Evolutionary conservation across 2,113 vertebrate genomes (phyloP).

Genomic region (Limanda limanda): DNA sequence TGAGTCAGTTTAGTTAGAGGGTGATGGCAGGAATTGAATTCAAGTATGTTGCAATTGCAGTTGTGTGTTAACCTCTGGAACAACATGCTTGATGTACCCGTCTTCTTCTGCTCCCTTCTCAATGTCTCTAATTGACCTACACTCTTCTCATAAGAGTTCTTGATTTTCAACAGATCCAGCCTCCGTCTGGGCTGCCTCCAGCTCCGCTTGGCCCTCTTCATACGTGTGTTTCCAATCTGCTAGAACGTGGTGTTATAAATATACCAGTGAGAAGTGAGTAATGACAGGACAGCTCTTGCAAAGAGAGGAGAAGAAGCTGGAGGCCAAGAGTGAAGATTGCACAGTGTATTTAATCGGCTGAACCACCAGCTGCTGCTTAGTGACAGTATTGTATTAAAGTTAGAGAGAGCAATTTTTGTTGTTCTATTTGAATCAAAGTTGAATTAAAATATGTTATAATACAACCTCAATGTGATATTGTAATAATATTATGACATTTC

Average conservation of each 20-base stretch:
- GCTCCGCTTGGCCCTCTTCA: slow-evolving; percentile 38
- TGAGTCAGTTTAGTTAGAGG: background rate
- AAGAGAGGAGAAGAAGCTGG: slow-evolving; percentile 7
- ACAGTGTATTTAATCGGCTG: background rate
- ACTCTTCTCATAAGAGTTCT: slow-evolving; percentile 27
- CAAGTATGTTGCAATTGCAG: background rate
- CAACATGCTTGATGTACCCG: background rate
- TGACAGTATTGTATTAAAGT: background rate
- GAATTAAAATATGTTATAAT: background rate
- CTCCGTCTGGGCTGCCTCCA: slow-evolving; percentile 36
- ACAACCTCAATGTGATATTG: background rate
- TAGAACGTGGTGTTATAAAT: slow-evolving; percentile 45
- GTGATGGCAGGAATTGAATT: background rate
- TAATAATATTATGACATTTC: background rate
- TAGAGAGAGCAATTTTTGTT: background rate
- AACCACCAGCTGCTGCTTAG: background rate
- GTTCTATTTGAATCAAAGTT: background rate
- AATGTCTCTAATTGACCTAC: slow-evolving; percentile 31
- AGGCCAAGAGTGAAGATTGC: slow-evolving; percentile 13
- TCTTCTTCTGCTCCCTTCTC: slow-evolving; percentile 9
- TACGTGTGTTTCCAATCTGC: slow-evolving; percentile 34
- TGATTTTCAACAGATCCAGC: slow-evolving; percentile 22
- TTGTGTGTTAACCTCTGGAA: background rate
- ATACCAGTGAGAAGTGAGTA: slow-evolving; percentile 37
- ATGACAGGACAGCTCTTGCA: slow-evolving; percentile 33